phyloP scores from a whole-genome alignment of 2,888 invertebrate species.

The Callosobruchus maculatus region DNA sequence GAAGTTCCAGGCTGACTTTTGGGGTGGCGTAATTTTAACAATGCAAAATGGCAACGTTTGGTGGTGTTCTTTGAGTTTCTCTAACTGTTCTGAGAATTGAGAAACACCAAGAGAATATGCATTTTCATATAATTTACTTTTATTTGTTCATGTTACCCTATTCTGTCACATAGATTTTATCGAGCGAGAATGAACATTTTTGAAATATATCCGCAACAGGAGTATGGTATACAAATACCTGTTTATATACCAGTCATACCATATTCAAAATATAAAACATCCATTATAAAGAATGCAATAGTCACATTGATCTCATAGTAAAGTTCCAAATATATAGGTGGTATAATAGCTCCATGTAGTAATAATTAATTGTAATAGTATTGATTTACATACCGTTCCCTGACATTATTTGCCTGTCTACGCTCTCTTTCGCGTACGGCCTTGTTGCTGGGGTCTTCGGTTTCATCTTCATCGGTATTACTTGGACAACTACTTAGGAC shows the following conservation, averaged over 20 bases:
- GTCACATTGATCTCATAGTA: neutral
- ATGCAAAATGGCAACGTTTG: too few relatives aligned
- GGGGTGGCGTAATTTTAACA: too few relatives aligned
- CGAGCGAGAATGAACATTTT: too few relatives aligned
- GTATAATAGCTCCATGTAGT: neutral
- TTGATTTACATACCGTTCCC: conserved; percentile 78
- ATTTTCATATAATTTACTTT: too few relatives aligned
- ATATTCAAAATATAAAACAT: neutral
- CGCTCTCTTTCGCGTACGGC: conserved; percentile 92
- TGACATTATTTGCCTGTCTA: conserved; percentile 94
- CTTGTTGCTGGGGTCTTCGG: conserved; percentile 82
- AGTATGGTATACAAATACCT: neutral
- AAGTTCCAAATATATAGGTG: neutral
- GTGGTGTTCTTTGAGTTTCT: too few relatives aligned
- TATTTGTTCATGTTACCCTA: too few relatives aligned
- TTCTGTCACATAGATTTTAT: too few relatives aligned
- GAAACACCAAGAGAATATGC: too few relatives aligned
- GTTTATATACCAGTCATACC: neutral
- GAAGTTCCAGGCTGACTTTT: too few relatives aligned
- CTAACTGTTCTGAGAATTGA: too few relatives aligned
- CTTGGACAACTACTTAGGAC: conserved; percentile 60
- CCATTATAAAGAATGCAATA: neutral
- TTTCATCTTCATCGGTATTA: conserved; percentile 77
- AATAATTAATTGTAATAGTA: conserved; percentile 37
- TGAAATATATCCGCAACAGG: too few relatives aligned